Evolutionary conservation across 1,140 invertebrate species (phyloP).

Genomic region (Meloidogyne floridensis): DNA sequence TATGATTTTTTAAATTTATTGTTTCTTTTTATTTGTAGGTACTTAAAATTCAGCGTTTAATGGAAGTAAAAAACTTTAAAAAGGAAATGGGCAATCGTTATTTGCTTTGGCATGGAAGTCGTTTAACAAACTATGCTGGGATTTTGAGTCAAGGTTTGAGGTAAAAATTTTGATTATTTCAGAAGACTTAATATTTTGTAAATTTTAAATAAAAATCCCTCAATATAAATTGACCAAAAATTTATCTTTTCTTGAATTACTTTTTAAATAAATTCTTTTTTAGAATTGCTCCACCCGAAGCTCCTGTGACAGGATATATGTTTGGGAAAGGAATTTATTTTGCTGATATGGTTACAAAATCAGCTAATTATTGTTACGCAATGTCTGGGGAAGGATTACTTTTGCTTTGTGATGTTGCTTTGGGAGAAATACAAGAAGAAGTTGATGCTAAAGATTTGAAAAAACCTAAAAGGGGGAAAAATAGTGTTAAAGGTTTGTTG

Average conservation of each 20-base stretch:
- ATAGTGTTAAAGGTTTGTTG: slow-evolving; percentile 48
- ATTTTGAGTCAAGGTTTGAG: slow-evolving; percentile 87
- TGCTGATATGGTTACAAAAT: slow-evolving; percentile 88
- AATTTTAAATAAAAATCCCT: no score
- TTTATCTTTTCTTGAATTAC: no score
- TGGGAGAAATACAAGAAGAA: slow-evolving; percentile 48
- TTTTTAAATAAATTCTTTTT: slow-evolving; percentile 66
- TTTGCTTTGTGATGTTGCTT: slow-evolving; percentile 78
- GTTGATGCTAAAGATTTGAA: slow-evolving; percentile 40
- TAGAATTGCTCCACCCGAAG: slow-evolving; percentile 91
- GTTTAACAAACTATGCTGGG: slow-evolving; percentile 88
- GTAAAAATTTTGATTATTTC: not conserved
- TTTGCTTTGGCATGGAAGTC: slow-evolving; percentile 87
- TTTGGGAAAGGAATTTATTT: slow-evolving; percentile 89
- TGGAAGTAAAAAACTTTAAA: slow-evolving; percentile 80
- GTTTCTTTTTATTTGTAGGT: slow-evolving; percentile 30
- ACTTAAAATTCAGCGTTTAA: slow-evolving; percentile 73
- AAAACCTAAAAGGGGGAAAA: slow-evolving; percentile 46
- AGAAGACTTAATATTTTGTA: no score
- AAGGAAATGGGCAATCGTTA: slow-evolving; percentile 75
- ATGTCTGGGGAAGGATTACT: slow-evolving; percentile 74
- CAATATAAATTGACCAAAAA: no score
- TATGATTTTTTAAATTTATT: slow-evolving; percentile 17
- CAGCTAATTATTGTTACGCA: slow-evolving; percentile 93
- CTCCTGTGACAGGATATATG: slow-evolving; percentile 70